Evolutionary conservation across 1,140 invertebrate genomes (phyloP), one percentile per base, ranked within the genome.

Genomic region (Antheraea mylitta): DNA sequence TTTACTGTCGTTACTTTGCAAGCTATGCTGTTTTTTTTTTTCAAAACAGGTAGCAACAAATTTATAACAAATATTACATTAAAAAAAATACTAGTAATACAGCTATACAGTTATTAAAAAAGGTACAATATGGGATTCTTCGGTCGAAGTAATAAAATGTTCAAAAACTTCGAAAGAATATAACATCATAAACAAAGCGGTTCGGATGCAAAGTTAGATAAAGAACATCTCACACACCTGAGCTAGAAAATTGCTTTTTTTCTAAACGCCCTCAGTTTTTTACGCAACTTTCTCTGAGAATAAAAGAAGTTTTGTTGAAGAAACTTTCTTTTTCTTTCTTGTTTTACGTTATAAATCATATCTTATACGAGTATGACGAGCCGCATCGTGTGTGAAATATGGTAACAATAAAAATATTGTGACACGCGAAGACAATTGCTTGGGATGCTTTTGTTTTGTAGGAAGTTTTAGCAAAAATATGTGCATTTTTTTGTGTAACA

Each of bases 221-320:
- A 92, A 90, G 88, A 90, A 90, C 88, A 90, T 92, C 90, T 86
- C 83, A 90, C 86, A 90, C 88, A 92, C 90, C 90, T 92, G 90
- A 90, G 90, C 88, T 92, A 90, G 90, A 82, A 92, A 90, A 92
- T 92, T 92, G 90, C 88, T 90, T 92, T 92, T 91, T 91, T 92
- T 92, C 87, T 90, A 89, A 90, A 86, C 88, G 85, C 85, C 87
- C 87, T 82, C 84, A 89, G 83, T 90, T 91, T 89, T 90, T 91
- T 92, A 92, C 90, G 82, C 83, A 92, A 92, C 90, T 92, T 92
- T 92, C 90, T 88, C 87, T 79, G 75, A 79, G 83, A 87, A 92
- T 90, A 90, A 91, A 90, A 90, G 89, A 92, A 92, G 90, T 92
- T 92, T 88, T 84, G 75, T 77, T 72, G 82, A 82, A 87, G 81